Percentiles rank a stretch among this genome's conserved stretches.
phyloP scores from a whole-genome alignment of 2,113 vertebrate genomes.

The Sapajus apella region DNA sequence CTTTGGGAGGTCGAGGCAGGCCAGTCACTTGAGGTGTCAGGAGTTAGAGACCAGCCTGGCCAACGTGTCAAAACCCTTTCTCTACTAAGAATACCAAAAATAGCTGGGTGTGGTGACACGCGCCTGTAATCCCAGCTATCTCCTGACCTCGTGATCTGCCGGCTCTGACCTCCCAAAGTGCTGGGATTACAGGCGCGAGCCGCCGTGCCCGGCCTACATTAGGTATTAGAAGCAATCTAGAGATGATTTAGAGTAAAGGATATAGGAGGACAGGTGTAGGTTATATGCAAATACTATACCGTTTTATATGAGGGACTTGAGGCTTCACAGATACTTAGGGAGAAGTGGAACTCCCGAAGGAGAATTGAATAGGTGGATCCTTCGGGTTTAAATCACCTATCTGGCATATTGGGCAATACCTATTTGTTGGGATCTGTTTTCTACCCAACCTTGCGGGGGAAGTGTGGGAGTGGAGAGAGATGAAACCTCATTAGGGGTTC shows the following conservation, averaged over 20 bases:
- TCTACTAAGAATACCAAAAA: no score
- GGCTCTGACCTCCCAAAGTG: no score
- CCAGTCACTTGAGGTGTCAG: no score
- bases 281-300: background rate
- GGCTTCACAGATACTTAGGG: background rate
- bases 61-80: no score
- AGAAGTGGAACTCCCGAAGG: background rate
- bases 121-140: no score
- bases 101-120: no score
- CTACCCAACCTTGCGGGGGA: background rate
- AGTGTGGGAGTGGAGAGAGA: rapidly evolving
- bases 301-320: background rate
- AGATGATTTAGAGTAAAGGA: background rate
- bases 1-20: no score
- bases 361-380: background rate
- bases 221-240: background rate
- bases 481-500: background rate
- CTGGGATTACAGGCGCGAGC: no score
- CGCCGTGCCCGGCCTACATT: background rate
- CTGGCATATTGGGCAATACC: background rate
- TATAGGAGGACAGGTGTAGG: background rate
- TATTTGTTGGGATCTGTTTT: background rate
- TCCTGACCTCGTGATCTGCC: no score
- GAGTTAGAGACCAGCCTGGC: no score
- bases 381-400: background rate